Evolutionary conservation across 2,797 vertebrate species (phyloP), one percentile per base, ranked within the genome.

Genomic region (Harpagifer antarcticus): DNA sequence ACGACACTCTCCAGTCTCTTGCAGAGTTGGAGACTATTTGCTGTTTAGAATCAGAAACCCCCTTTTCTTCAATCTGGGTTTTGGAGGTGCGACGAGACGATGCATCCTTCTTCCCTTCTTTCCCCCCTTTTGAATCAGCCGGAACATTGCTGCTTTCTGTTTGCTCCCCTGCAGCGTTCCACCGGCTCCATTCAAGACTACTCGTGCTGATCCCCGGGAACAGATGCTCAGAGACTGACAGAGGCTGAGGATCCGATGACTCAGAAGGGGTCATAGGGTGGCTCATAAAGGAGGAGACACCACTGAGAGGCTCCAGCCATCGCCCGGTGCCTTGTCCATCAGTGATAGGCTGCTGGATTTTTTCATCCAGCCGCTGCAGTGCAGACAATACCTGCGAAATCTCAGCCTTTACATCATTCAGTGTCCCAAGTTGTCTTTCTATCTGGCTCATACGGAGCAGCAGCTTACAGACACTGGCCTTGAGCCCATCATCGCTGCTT

Each of bases 341-440:
- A 69, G 0, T 78, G 57, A 88, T 92, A 80, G 91, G 96, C 93
- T 94, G 96, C 82, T 96, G 96, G 72, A 97, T 98, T 91, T 96
- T 97, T 89, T 96, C 96, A 74, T 99, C 98, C 83, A 99, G 81
- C 8, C 96, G 95, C 75, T 96, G 96, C 20, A 99, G 91, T 55
- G 97, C 98, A 23, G 97, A 96, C 44, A 99, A 87, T 33, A 99
- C 98, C 85, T 98, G 97, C 7, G 97, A 97, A 78, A 99, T 97
- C 85, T 99, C 97, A 37, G 97, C 95, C n/a, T 97, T 95, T 23
- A 99, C 97, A 0, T 99, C 98, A 0, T 96, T 96, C 40, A 99
- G 95, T 0, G 97, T 97, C 47, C 99, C 98, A 15, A 99, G 93
- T 57, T 98, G 97, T 86, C 97, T 96, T 72, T 99, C 98, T 19